Evolutionary conservation across 1,140 invertebrate species (phyloP), one percentile per base, ranked within the genome.

Genomic region (Lithobius niger): DNA sequence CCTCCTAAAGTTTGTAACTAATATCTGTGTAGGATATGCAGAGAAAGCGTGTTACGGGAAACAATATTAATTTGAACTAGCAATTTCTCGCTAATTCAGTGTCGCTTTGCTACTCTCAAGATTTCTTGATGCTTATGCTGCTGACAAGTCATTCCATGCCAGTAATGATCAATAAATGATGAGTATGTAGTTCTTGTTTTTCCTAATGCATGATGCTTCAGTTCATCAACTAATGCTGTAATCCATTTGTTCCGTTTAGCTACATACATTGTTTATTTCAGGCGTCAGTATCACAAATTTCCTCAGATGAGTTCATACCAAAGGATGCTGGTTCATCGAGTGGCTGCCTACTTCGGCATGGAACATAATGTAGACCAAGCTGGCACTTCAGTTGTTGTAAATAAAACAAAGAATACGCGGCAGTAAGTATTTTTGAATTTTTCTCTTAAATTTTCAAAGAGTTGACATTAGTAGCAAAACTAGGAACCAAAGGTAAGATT

Each of bases 281-380:
- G 74, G 55, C 68, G 67, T 47, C 80, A 78, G 65, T 79, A 84
- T 60, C 81, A 84, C 57, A 88, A 86, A 64, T 94, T 95, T 74
- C 83, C 84, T 3, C 82, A 82, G 64, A 88, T 91, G 83, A 88
- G 88, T 40, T 93, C 90, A 40, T 96, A 96, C 73, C 88, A 94
- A 61, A 77, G 91, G 27, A 94, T 97, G 90, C 71, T 97, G 58
- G 88, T 95, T 3, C 92, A 96, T 73, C 81, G 91, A 24, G 86
- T 89, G 40, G 88, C 91, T 1, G 87, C 88, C 40, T 90, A 86
- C 65, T 95, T 94, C 70, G 88, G 90, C 43, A 82, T 97, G 74
- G 88, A 93, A 55, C 92, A 96, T 68, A 93, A 93, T 68, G 82
- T 95, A 22, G 91, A 96, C 72, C 78, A 81, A 60, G 82, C 83